phyloP scores from a whole-genome alignment of 2,113 vertebrate species.

The Protobothrops mucrosquamatus region DNA sequence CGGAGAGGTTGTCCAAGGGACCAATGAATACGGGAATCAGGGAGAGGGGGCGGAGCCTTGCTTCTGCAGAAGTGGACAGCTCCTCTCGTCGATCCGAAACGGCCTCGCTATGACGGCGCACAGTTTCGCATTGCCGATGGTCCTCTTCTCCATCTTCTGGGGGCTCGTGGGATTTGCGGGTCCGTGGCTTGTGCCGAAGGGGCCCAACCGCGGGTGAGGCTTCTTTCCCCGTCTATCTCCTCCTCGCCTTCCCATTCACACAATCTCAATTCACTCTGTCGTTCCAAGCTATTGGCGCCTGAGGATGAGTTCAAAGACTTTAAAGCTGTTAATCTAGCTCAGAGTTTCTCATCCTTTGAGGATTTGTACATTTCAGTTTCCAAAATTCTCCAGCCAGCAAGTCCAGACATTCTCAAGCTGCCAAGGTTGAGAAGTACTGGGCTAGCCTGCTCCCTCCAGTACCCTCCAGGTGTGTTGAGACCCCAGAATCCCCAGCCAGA shows the following conservation, averaged over 20 bases:
- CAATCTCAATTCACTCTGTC: no score
- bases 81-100: neutral
- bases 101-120: constrained; percentile 82
- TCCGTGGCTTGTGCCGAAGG: constrained; percentile 96
- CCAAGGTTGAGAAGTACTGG: neutral
- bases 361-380: neutral
- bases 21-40: neutral
- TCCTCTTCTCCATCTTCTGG: constrained; percentile 95
- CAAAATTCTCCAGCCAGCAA: neutral
- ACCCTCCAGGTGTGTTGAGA: neutral
- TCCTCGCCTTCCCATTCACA: neutral
- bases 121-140: constrained; percentile 88
- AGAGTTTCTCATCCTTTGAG: neutral
- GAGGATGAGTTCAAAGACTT: neutral
- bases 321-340: neutral
- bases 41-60: neutral
- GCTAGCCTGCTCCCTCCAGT: neutral
- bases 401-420: neutral
- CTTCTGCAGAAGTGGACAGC: neutral
- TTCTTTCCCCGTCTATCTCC: neutral
- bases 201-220: constrained; percentile 92
- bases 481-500: neutral
- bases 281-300: neutral
- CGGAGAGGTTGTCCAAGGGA: no score
- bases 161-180: constrained; percentile 88